A percentile compares a stretch with the other conserved stretches of the same genome.
phyloP scores from a whole-genome alignment of 2,888 invertebrate genomes.

The Catocala fraxini region DNA sequence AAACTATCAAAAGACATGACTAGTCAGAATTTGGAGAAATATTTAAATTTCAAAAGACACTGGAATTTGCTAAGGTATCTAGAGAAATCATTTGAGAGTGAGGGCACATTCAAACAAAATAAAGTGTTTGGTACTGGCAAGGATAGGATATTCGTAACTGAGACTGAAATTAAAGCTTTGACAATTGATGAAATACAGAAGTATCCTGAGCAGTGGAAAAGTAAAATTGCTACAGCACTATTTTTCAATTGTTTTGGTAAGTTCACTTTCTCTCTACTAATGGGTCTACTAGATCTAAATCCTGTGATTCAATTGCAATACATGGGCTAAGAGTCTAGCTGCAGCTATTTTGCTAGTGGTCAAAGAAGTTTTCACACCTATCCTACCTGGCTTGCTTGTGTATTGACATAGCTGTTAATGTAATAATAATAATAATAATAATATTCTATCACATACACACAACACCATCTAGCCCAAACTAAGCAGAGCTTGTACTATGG shows the following conservation, averaged over 20 bases:
- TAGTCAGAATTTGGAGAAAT: slow-evolving; percentile 65
- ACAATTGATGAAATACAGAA: slow-evolving; percentile 81
- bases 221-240: slow-evolving; percentile 85
- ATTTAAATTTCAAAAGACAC: slow-evolving; percentile 75
- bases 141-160: slow-evolving; percentile 78
- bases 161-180: slow-evolving; percentile 82
- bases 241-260: slow-evolving; percentile 88
- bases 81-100: slow-evolving; percentile 82
- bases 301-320: too few relatives aligned
- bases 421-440: too few relatives aligned
- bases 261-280: slow-evolving; percentile 29
- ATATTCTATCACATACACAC: too few relatives aligned
- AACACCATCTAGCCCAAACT: too few relatives aligned
- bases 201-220: slow-evolving; percentile 85
- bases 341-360: too few relatives aligned
- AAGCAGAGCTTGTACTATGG: too few relatives aligned
- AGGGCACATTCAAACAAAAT: slow-evolving; percentile 83
- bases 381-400: too few relatives aligned
- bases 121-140: slow-evolving; percentile 80
- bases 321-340: too few relatives aligned
- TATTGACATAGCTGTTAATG: too few relatives aligned
- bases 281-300: too few relatives aligned
- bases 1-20: slow-evolving; percentile 79
- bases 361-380: too few relatives aligned
- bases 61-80: slow-evolving; percentile 79